These are phyloP conservation scores for Vidua macroura DNA, from an alignment of 2,113 vertebrate genomes.

Conservation along the genomic window DNA sequence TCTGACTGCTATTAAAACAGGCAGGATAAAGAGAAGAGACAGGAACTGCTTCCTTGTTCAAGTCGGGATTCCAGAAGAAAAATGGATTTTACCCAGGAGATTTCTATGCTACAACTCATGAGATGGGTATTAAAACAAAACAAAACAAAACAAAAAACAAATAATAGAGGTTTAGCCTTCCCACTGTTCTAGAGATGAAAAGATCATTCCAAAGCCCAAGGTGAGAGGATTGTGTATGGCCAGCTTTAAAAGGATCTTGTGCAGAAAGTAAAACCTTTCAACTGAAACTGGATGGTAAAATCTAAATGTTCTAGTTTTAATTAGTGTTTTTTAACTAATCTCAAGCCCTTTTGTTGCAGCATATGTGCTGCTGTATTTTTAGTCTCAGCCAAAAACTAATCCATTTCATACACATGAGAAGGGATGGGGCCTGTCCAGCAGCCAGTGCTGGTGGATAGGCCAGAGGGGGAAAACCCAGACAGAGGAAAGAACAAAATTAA, in stretches of 20 bases:
- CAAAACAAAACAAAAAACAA: neutral
- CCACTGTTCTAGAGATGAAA: neutral
- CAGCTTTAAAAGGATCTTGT: neutral
- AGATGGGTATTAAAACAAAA: neutral
- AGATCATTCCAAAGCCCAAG: neutral
- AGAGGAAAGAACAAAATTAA: neutral
- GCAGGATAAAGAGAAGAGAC: neutral
- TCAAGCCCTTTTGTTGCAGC: neutral
- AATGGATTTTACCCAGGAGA: neutral
- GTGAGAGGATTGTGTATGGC: neutral
- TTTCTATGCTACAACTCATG: neutral
- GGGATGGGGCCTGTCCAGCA: neutral
- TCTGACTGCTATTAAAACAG: neutral
- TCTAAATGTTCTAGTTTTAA: neutral
- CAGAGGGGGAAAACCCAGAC: neutral
- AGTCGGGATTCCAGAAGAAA: neutral
- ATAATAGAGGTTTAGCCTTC: neutral
- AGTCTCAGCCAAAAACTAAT: neutral
- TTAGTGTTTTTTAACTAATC: neutral
- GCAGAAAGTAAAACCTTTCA: neutral
- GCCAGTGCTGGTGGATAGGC: neutral
- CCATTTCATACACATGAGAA: neutral
- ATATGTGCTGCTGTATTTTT: neutral
- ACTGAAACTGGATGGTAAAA: neutral
- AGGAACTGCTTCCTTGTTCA: neutral